These are phyloP conservation scores for Cephalophus harveyi DNA, from an alignment of 2,113 vertebrate species.

Conservation along the genomic window DNA sequence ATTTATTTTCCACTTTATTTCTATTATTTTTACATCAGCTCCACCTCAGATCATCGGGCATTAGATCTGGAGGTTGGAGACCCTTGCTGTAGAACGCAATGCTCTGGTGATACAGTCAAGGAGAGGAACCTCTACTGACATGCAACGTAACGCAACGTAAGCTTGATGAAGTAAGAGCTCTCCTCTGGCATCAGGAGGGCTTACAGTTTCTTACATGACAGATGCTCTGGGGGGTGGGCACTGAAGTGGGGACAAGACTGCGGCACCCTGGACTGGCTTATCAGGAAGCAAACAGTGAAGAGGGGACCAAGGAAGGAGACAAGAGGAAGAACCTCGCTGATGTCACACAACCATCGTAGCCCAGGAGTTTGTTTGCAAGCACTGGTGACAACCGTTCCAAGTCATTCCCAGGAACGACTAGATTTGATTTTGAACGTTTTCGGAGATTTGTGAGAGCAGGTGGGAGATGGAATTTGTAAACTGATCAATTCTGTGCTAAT, in stretches of 20 bases:
- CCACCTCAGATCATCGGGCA: neutral
- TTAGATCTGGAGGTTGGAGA: neutral
- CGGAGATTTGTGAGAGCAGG: neutral
- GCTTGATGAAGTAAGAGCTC: neutral
- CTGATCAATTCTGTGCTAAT: neutral
- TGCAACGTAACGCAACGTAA: neutral
- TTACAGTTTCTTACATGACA: neutral
- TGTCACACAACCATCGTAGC: neutral
- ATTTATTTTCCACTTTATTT: neutral
- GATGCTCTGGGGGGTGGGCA: neutral
- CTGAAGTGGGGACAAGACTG: too few relatives aligned
- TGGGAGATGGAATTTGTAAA: neutral
- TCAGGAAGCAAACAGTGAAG: neutral
- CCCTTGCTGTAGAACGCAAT: neutral
- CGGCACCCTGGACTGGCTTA: neutral
- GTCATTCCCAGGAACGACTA: neutral
- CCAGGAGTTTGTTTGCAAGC: neutral
- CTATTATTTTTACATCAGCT: neutral
- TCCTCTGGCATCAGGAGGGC: accelerated
- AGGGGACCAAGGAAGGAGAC: neutral
- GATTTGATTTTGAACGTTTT: neutral
- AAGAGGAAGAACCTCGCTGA: neutral
- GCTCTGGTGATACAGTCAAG: neutral
- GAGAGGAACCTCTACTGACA: neutral
- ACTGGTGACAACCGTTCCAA: neutral